Evolutionary conservation across 2,797 vertebrate genomes (phyloP).

Genomic region (Mus caroli): DNA sequence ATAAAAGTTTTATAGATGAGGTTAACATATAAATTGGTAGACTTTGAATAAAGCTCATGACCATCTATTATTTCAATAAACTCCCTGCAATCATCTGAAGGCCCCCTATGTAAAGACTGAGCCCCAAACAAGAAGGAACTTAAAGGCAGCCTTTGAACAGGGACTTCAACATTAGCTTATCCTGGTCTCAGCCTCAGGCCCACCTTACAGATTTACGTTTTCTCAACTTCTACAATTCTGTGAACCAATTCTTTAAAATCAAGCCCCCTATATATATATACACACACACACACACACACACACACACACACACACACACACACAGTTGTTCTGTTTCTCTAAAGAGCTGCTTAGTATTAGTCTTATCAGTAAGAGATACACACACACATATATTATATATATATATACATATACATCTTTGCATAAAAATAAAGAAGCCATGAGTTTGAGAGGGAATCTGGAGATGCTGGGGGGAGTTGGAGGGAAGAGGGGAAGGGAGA

Average conservation of each 20-base stretch:
- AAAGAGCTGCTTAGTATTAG: not conserved
- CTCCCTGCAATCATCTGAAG: not conserved
- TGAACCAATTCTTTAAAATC: slow-evolving; percentile 4
- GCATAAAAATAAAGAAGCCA: not conserved
- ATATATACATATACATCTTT: not conserved
- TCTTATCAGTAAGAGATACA: not conserved
- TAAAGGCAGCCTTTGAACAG: not conserved
- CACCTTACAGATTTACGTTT: not conserved
- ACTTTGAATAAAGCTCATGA: not conserved
- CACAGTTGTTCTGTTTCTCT: not conserved
- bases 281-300: too few relatives aligned
- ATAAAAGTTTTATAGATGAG: not conserved
- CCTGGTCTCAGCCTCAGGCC: not conserved
- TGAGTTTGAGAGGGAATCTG: not conserved
- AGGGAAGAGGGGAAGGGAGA: not conserved
- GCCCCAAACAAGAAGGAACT: not conserved
- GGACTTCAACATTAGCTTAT: not conserved
- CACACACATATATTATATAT: too few relatives aligned
- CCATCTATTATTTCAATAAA: not conserved
- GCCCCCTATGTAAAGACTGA: not conserved
- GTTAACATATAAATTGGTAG: not conserved
- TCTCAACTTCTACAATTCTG: not conserved
- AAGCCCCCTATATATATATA: not conserved
- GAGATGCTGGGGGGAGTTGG: too few relatives aligned
- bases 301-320: too few relatives aligned